Conservation (phyloP, 2,113 vertebrate genomes). For the Ptilorrhoa leucosticta region DNA sequence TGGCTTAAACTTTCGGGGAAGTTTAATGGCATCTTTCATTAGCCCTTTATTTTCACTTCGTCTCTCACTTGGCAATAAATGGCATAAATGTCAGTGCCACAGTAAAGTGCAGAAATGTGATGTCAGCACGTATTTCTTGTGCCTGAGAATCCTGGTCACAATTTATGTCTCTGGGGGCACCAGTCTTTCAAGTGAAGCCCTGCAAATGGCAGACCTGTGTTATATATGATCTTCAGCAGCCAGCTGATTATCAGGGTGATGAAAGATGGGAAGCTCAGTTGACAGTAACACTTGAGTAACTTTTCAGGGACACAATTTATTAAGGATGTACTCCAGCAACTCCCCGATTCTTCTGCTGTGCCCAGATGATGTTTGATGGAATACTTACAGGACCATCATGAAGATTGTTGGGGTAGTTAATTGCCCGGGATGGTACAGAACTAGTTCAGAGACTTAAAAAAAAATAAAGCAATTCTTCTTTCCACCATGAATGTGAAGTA, state of each 20-base stretch:
- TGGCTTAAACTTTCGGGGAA: not conserved
- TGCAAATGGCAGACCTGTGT: conserved; percentile 16
- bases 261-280: not conserved
- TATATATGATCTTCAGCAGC: not conserved
- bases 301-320: conserved; percentile 13
- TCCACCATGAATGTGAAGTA: not conserved
- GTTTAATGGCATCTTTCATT: not conserved
- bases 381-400: not conserved
- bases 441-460: not conserved
- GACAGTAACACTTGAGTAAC: not conserved
- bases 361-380: not conserved
- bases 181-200: not conserved
- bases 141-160: not conserved
- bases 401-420: not conserved
- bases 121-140: conserved; percentile 10
- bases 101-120: conserved; percentile 8
- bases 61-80: not conserved
- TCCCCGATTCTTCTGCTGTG: not conserved
- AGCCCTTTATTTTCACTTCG: not conserved
- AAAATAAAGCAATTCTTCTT: not conserved
- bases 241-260: not conserved
- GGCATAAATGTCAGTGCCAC: conserved; percentile 14
- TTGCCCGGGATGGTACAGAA: not conserved
- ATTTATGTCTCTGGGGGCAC: conserved; percentile 19
- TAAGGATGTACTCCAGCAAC: not conserved